phyloP scores from a whole-genome alignment of 2,113 vertebrate species.

The Toxostoma redivivum region DNA sequence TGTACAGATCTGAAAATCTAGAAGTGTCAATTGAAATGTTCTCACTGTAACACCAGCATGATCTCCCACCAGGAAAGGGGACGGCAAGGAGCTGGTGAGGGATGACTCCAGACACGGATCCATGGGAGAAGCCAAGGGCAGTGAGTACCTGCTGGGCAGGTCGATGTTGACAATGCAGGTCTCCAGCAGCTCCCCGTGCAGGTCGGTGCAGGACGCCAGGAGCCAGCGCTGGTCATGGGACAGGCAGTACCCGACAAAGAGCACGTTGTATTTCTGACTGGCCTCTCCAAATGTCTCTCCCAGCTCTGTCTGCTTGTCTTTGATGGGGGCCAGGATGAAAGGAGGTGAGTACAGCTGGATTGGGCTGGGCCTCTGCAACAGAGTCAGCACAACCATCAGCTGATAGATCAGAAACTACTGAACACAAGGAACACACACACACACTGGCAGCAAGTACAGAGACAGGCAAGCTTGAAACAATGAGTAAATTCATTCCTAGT shows the following conservation, averaged over 20 bases:
- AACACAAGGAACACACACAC: not conserved
- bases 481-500: not conserved
- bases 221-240: slow-evolving; percentile 98
- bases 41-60: not conserved
- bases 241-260: slow-evolving; percentile 94
- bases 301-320: slow-evolving; percentile 88
- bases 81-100: not conserved
- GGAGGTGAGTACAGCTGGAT: slow-evolving; percentile 91
- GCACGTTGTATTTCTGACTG: slow-evolving; percentile 89
- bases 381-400: not conserved
- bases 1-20: not conserved
- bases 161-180: slow-evolving; percentile 94
- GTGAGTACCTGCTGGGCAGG: slow-evolving; percentile 83
- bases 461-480: not conserved
- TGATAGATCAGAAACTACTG: not conserved
- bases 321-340: slow-evolving; percentile 89
- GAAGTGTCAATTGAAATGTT: not conserved
- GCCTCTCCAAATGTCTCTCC: slow-evolving; percentile 90
- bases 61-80: not conserved
- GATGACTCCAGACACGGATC: not conserved
- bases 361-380: slow-evolving; percentile 84
- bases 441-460: not conserved
- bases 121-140: not conserved
- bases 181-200: slow-evolving; percentile 92
- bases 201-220: slow-evolving; percentile 94